These are phyloP conservation scores for Mus spretus DNA, from an alignment of 2,797 vertebrate genomes.

Conservation along the genomic window DNA sequence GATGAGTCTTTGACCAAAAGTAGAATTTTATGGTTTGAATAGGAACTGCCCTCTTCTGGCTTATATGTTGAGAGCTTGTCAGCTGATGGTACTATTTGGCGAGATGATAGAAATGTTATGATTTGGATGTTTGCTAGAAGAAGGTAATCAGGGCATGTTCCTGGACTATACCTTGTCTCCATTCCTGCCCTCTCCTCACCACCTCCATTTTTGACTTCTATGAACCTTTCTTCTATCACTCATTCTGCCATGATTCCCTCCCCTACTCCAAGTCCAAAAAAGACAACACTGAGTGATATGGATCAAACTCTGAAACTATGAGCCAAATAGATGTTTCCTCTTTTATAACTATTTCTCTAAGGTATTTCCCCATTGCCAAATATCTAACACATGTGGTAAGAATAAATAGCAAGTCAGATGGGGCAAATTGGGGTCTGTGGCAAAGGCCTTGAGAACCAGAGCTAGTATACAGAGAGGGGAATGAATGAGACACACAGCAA, in stretches of 20 bases:
- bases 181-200: neutral
- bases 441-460: constrained; percentile 17
- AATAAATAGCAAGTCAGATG: neutral
- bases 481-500: neutral
- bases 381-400: neutral
- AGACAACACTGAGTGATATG: neutral
- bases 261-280: neutral
- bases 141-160: neutral
- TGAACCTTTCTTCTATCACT: neutral
- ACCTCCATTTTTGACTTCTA: neutral
- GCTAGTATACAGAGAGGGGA: neutral
- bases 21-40: neutral
- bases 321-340: neutral
- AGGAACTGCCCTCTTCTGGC: neutral
- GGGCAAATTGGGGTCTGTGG: neutral
- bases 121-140: neutral
- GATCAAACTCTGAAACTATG: neutral
- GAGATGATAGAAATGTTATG: neutral
- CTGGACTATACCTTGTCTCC: neutral
- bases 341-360: neutral
- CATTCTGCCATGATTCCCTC: neutral
- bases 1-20: no score
- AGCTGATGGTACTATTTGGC: neutral
- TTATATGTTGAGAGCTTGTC: neutral
- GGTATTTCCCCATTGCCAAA: neutral